Conservation (phyloP, 1,140 invertebrate species). For the Nasonia vitripennis region DNA sequence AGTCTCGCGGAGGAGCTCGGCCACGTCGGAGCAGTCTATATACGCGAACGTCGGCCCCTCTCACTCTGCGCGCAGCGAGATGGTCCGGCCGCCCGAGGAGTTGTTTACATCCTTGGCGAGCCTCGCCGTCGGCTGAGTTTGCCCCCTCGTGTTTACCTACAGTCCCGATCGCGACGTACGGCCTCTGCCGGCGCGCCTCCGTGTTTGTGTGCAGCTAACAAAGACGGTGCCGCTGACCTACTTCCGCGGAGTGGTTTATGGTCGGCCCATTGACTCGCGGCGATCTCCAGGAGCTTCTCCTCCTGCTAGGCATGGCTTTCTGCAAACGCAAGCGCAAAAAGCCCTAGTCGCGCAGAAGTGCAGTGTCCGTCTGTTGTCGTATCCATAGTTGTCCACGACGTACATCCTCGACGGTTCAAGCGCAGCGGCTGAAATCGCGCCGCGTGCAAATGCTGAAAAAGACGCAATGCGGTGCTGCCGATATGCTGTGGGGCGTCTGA, state of each 20-base stretch:
- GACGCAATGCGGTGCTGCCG: conserved; percentile 37
- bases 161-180: no score
- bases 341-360: conserved; percentile 50
- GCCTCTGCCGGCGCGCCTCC: neutral
- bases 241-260: neutral
- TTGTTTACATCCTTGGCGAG: neutral
- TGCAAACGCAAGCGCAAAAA: conserved; percentile 73
- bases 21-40: conserved; percentile 4
- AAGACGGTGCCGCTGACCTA: neutral
- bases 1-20: neutral
- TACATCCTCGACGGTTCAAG: no score
- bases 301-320: conserved; percentile 68
- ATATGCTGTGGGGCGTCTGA: neutral
- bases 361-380: no score
- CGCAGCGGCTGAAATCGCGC: no score
- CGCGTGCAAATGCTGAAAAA: neutral
- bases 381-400: no score
- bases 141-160: no score
- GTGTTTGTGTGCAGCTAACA: neutral
- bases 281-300: neutral
- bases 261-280: no score
- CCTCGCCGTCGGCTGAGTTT: neutral
- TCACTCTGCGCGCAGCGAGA: neutral
- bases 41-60: neutral
- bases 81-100: neutral